These are phyloP conservation scores for Pomacea maculata DNA, from an alignment of 1,140 invertebrate species.

Conservation along the genomic window DNA sequence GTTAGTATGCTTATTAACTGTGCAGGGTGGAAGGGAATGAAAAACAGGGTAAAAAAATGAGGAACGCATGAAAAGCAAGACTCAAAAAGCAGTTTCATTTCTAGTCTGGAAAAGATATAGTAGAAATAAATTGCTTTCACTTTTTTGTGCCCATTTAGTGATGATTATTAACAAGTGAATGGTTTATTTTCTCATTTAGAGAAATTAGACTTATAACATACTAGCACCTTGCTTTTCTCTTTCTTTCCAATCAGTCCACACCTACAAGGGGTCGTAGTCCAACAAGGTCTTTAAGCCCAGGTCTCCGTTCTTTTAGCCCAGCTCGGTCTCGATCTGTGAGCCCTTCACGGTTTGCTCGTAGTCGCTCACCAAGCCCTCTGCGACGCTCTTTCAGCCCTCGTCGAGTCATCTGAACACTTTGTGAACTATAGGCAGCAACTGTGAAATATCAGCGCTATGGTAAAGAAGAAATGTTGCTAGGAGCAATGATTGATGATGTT, in stretches of 20 bases:
- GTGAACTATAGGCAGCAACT: conserved; percentile 6
- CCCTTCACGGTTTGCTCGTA: conserved; percentile 35
- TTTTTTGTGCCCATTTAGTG: background rate
- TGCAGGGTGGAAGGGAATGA: background rate
- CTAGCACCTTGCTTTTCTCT: too few species aligned
- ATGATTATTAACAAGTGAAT: too few species aligned
- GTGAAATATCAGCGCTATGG: background rate
- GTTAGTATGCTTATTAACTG: background rate
- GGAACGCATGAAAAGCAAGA: background rate
- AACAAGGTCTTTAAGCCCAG: conserved; percentile 51
- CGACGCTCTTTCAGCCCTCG: conserved; percentile 38
- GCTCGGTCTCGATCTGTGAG: conserved; percentile 38
- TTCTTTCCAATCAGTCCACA: conserved; percentile 3
- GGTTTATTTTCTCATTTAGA: too few species aligned
- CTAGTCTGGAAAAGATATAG: too few species aligned
- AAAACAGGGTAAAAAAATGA: background rate
- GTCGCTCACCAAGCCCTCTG: conserved; percentile 48
- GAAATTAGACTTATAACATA: too few species aligned
- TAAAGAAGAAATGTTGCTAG: background rate
- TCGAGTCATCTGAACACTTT: conserved; percentile 5
- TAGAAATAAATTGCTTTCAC: background rate
- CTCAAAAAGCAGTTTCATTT: too few species aligned
- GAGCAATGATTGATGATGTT: background rate
- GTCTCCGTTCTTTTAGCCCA: conserved; percentile 47
- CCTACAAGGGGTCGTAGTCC: conserved; percentile 28